Base-by-base conservation (phyloP, 1,140 invertebrate species). In the Subanguina moxae region DNA sequence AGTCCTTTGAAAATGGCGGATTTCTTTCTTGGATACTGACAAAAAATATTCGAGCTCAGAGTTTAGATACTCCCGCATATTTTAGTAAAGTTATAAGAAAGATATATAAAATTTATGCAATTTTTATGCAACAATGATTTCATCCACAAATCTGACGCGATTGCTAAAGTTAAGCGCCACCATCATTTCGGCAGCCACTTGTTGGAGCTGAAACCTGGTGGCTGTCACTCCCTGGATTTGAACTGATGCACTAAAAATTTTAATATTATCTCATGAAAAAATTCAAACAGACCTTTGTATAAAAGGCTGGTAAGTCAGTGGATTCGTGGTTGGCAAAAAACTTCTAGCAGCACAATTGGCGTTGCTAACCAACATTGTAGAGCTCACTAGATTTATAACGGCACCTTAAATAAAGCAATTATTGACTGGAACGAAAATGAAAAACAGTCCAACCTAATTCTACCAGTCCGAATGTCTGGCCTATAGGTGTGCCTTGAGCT, bases 291-390 rank as follows among this genome's bases (percentile, higher is more conserved):
- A 38, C 58, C 58, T 38, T 61, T 38, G 27, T 19, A 61, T 21
- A 45, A 32, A 61, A 3, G 28, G 27, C 8, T 19, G n/a, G 27
- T 45, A 30, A n/a, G 27, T 30, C n/a, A 61, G 28, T 5, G 58
- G 58, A 32, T 38, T 61, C 1, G 58, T n/a, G 3, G 58, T n/a
- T 5, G 58, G 28, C 28, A 32, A 21, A 21, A 61, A 61, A 30
- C 58, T 45, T 30, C 58, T 45, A 21, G 38, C 42, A n/a, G n/a
- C 19, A 61, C 58, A 61, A 32, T 38, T 61, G 8, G 58, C 58
- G 3, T 7, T 21, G n/a, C 3, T 19, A 5, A 61, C 28, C 19
- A 45, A 3, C 58, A 30, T 27, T 3, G 58, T 45, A 1, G 38
- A 45, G 19, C 28, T 61, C 3, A 28, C 58, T 8, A 61, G 15